phyloP scores from a whole-genome alignment of 2,888 invertebrate genomes.

The Folsomia manolachei region DNA sequence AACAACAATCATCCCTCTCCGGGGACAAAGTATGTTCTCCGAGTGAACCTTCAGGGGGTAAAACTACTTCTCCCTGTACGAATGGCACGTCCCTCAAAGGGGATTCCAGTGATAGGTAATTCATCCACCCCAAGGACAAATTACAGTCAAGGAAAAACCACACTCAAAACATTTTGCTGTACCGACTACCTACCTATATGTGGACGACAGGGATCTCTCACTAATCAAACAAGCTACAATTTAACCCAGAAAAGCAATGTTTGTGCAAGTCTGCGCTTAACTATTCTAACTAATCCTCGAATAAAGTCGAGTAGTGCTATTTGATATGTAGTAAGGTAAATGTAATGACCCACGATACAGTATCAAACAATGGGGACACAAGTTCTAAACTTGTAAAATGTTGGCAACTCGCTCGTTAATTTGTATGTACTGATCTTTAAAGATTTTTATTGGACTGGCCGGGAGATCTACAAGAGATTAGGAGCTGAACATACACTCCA shows the following conservation, averaged over 20 bases:
- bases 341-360: too few relatives aligned
- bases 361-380: background rate
- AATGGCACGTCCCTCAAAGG: slow-evolving; percentile 49
- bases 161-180: background rate
- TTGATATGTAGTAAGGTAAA: background rate
- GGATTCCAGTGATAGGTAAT: slow-evolving; percentile 50
- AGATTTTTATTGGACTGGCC: background rate
- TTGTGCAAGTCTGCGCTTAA: background rate
- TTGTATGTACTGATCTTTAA: too few relatives aligned
- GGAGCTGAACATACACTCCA: background rate
- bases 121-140: background rate
- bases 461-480: background rate
- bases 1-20: slow-evolving; percentile 25
- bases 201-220: background rate
- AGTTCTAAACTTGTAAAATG: background rate
- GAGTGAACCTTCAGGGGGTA: slow-evolving; percentile 26
- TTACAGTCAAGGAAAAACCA: background rate
- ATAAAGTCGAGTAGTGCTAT: background rate
- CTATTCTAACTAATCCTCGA: too few relatives aligned
- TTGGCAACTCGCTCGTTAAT: background rate
- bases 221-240: background rate
- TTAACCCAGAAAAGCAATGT: background rate
- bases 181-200: background rate
- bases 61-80: slow-evolving; percentile 44
- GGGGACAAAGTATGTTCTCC: slow-evolving; percentile 20